phyloP scores from a whole-genome alignment of 2,888 invertebrate genomes.

The Caradrina kadenii region DNA sequence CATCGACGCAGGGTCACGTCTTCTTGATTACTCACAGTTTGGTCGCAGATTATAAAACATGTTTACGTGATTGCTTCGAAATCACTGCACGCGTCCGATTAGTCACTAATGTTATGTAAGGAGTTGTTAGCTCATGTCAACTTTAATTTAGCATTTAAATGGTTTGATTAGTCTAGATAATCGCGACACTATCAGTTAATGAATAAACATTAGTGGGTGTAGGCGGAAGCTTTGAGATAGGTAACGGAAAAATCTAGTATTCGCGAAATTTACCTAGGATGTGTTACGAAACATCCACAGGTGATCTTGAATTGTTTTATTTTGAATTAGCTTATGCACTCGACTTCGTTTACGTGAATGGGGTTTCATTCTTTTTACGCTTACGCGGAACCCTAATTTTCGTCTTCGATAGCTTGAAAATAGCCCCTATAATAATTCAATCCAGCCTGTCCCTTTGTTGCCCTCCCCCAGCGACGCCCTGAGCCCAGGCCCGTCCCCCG shows the following conservation, averaged over 20 bases:
- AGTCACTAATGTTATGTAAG: slow-evolving; percentile 57
- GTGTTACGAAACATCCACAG: background rate
- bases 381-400: no score
- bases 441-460: no score
- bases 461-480: no score
- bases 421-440: no score
- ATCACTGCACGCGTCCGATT: slow-evolving; percentile 39
- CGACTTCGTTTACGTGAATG: no score
- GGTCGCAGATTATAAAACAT: slow-evolving; percentile 51
- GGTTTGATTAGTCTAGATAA: slow-evolving; percentile 40
- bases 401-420: no score
- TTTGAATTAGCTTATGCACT: background rate
- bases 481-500: no score
- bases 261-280: background rate
- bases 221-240: slow-evolving; percentile 35
- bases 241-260: slow-evolving; percentile 25
- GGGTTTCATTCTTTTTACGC: no score
- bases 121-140: slow-evolving; percentile 23
- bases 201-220: slow-evolving; percentile 31
- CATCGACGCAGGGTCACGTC: slow-evolving; percentile 45
- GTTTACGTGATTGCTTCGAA: slow-evolving; percentile 56
- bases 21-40: slow-evolving; percentile 47
- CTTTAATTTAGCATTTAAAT: slow-evolving; percentile 52
- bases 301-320: background rate
- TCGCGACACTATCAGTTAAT: slow-evolving; percentile 32